Base-by-base conservation (phyloP, 2,888 invertebrate species). In the Limenitis camilla region DNA sequence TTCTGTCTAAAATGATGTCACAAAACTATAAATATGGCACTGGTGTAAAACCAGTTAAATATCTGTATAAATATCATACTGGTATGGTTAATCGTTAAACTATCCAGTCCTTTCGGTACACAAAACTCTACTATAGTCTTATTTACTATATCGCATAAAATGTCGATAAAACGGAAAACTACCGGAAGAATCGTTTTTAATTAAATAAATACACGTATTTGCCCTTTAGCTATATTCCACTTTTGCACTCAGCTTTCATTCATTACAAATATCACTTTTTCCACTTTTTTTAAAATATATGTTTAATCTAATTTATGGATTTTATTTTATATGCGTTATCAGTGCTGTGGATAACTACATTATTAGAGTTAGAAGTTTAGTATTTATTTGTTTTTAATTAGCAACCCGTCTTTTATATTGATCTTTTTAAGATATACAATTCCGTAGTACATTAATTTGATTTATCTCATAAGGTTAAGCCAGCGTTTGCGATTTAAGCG, bases 161-260 rank as follows among this genome's bases (percentile, higher is more conserved):
- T 73, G 70, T 74, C 70, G 76, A 81, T 82, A 78, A 76, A 74
- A 71, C 76, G 80, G 75, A 76, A 81, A 79, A 81, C 82, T 77
- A 80, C 75, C 71, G 71, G 70, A 75, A 79, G 78, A 76, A 81
- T 73, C 64, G 76, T 70, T 78, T 82, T 81, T 70, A 78, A 83
- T 84, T 81, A 77, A 80, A 80, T 76, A 71, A 68, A 71, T 71
- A 45, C 51, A 53, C 46, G 49, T 53, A 54, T 62, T 58, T 59
- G 50, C 56, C 43, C 57, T 58, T 56, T 53, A 43, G 52, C 45
- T 56, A 50, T 55, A 59, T 58, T 51, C 52, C 46, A 47, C 53
- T 57, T 62, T 53, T 51, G 19, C 27, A 42, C 42, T 47, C 27
- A 31, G 38, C 30, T 48, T 32, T 43, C 44, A 35, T 27, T 52